phyloP scores from a whole-genome alignment of 1,140 invertebrate genomes.

The Euwallacea similis region DNA sequence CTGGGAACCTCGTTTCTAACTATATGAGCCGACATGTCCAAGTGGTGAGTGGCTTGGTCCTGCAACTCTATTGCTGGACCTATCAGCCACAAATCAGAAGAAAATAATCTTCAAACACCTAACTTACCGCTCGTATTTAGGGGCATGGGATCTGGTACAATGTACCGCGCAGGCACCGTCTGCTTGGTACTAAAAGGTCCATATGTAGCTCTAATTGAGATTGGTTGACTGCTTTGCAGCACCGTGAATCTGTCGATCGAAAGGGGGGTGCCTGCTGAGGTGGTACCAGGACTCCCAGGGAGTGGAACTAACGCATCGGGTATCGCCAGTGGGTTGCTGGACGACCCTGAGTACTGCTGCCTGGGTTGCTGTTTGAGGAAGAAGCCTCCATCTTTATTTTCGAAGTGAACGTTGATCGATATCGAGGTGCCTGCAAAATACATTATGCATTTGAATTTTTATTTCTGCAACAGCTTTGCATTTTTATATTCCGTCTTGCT shows the following conservation, averaged over 20 bases:
- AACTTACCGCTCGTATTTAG: slow-evolving; percentile 48
- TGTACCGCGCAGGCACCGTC: slow-evolving; percentile 86
- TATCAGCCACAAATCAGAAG: slow-evolving; percentile 9
- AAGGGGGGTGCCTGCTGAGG: slow-evolving; percentile 57
- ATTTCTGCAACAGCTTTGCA: too few relatives aligned
- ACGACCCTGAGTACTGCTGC: slow-evolving; percentile 57
- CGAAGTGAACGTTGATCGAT: slow-evolving; percentile 83
- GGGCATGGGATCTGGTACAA: slow-evolving; percentile 75
- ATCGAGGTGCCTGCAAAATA: slow-evolving; percentile 10
- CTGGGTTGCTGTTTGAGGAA: slow-evolving; percentile 78
- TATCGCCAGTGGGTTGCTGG: slow-evolving; percentile 46
- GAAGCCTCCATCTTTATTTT: slow-evolving; percentile 87
- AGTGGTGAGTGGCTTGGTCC: slow-evolving; percentile 69
- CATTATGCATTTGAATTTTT: too few relatives aligned
- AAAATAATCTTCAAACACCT: background rate
- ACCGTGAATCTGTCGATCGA: slow-evolving; percentile 84
- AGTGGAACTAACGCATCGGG: slow-evolving; percentile 47
- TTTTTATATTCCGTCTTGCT: too few relatives aligned
- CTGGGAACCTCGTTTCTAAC: slow-evolving; percentile 79
- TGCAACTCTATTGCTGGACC: slow-evolving; percentile 63
- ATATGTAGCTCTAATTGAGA: slow-evolving; percentile 84
- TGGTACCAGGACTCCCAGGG: slow-evolving; percentile 47
- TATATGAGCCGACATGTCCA: slow-evolving; percentile 89
- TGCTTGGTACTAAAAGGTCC: slow-evolving; percentile 92
- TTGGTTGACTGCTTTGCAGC: slow-evolving; percentile 82